Base-by-base conservation (phyloP, 2,888 invertebrate genomes). In the Chymomyza fuscimana region DNA sequence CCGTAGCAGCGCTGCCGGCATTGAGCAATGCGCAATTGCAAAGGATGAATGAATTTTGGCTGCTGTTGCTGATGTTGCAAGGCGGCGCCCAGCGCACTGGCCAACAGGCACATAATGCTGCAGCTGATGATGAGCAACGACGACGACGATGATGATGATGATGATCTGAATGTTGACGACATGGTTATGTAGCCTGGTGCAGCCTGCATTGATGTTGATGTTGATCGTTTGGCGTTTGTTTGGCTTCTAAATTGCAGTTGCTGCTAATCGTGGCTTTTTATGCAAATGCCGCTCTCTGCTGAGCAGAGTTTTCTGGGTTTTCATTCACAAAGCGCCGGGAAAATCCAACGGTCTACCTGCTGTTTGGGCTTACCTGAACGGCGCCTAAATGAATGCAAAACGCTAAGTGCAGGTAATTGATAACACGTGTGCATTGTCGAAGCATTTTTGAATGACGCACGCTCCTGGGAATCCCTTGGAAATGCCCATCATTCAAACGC, bases 381-480 rank as follows among this genome's bases (percentile, higher is more conserved):
- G 5, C 22, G 54, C 54, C 22, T 51, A 52, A 15, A 56, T n/a
- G 50, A 60, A 40, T 50, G 62, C 36, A 15, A 5, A 40, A 4
- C 12, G 6, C 22, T 22, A 54, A 10, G 7, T 46, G 58, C 60
- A 67, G 79, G 80, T 83, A 83, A 87, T 86, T 73, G 72, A 73
- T 52, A 83, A 80, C 83, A 83, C 72, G 85, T 86, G 83, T 86
- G 74, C 67, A 73, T 22, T 54, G 9, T 9, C 16, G 54, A 3
- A 54, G 54, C 16, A 54, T 79, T 84, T 63, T 87, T 83, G 87
- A 83, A 83, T 83, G 83, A 62, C 59, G 16, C 40, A 25, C 64
- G 15, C 40, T 54, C 5, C 46, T 72, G 83, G 83, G 78, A 84
- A 86, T 73, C 87, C 83, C 87, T 58, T 29, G 87, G 83, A 74